Evolutionary conservation across 2,888 invertebrate genomes (phyloP).

Genomic region (Andrena bucephala): DNA sequence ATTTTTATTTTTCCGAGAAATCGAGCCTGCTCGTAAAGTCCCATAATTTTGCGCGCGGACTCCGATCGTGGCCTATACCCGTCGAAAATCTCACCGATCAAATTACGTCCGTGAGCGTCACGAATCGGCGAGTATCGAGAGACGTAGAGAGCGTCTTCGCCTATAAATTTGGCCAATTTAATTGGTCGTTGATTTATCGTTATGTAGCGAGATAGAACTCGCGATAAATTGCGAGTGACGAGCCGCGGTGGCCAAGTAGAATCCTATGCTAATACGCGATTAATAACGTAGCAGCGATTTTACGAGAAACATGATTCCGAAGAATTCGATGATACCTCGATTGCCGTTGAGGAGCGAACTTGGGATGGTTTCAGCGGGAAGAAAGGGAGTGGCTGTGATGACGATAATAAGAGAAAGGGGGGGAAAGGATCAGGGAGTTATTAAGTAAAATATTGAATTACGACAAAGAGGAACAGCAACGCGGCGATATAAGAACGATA

Average conservation of each 20-base stretch:
- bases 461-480: constrained; percentile 43
- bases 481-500: constrained; percentile 61
- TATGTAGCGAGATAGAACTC: constrained; percentile 28
- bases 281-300: constrained; percentile 33
- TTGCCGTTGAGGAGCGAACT: not conserved
- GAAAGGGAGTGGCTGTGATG: not conserved
- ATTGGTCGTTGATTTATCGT: constrained; percentile 50
- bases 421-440: constrained; percentile 16
- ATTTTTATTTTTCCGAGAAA: constrained; percentile 63
- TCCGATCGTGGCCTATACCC: constrained; percentile 40
- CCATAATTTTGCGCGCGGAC: constrained; percentile 55
- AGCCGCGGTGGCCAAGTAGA: constrained; percentile 1
- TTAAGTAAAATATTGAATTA: constrained; percentile 61
- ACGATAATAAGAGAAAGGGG: constrained; percentile 33
- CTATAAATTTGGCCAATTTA: constrained; percentile 55
- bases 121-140: constrained; percentile 45
- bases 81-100: constrained; percentile 60
- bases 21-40: constrained; percentile 66
- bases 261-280: constrained; percentile 40
- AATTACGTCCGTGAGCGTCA: constrained; percentile 54
- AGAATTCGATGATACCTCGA: constrained; percentile 17
- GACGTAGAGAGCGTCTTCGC: constrained; percentile 25
- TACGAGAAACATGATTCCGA: constrained; percentile 29
- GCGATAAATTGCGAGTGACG: constrained; percentile 33
- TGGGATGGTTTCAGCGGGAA: not conserved